A percentile compares a stretch with the other conserved stretches of the same genome.
Evolutionary conservation across 1,140 invertebrate genomes (phyloP).

Genomic region (Carcinoscorpius rotundicauda): DNA sequence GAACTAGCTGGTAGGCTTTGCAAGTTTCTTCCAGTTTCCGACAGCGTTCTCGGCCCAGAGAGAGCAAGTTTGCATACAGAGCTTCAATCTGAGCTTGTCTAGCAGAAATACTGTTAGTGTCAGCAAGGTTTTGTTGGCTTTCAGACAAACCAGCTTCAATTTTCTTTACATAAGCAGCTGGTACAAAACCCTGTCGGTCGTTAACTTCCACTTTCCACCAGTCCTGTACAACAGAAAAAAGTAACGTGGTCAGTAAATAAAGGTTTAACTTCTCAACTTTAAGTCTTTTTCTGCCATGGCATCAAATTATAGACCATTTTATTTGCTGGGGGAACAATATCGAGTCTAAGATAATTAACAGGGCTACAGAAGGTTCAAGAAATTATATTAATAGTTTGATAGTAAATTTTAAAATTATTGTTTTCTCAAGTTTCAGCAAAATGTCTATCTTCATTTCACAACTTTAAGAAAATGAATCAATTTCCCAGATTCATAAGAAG

Average conservation of each 20-base stretch:
- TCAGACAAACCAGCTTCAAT: constrained; percentile 77
- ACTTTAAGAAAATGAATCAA: too few species aligned
- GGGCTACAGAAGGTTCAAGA: too few species aligned
- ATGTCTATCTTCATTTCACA: too few species aligned
- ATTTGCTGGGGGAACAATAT: not conserved
- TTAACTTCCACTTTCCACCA: constrained; percentile 99
- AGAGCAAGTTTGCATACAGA: constrained; percentile 81
- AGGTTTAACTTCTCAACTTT: too few species aligned
- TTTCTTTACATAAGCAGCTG: constrained; percentile 97
- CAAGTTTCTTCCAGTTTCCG: constrained; percentile 93
- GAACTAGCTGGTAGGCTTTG: constrained; percentile 90
- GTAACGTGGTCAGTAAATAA: too few species aligned
- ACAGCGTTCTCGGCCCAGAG: constrained; percentile 79
- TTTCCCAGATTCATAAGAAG: too few species aligned
- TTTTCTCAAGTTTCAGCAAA: too few species aligned
- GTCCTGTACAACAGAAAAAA: constrained; percentile 50
- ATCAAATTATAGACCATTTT: too few species aligned
- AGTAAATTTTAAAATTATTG: too few species aligned
- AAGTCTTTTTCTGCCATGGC: too few species aligned
- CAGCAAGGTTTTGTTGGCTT: constrained; percentile 82
- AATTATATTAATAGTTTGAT: too few species aligned
- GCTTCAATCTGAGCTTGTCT: constrained; percentile 83
- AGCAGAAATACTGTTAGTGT: constrained; percentile 84
- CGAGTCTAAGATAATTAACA: not conserved
- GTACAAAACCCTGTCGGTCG: constrained; percentile 93